Evolutionary conservation across 2,113 vertebrate species (phyloP).

Genomic region (Phainopepla nitens): DNA sequence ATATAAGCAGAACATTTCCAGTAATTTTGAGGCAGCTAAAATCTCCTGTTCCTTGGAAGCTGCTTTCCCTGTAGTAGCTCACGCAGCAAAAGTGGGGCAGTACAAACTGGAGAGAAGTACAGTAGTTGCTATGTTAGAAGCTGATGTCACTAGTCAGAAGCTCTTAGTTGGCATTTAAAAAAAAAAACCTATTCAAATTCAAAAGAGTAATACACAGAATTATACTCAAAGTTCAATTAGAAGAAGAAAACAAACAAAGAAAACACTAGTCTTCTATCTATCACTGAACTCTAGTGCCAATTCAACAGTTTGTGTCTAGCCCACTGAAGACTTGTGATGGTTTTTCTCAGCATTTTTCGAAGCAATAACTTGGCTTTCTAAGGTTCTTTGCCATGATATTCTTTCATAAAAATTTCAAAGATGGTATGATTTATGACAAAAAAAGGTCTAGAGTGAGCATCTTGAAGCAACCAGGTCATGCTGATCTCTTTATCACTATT

Average conservation of each 20-base stretch:
- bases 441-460: neutral
- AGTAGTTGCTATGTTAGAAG: neutral
- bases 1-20: conserved; percentile 42
- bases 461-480: neutral
- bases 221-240: neutral
- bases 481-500: neutral
- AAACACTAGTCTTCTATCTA: neutral
- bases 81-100: neutral
- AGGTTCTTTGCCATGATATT: neutral
- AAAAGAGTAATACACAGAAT: neutral
- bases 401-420: neutral
- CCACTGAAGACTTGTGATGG: neutral
- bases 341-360: neutral
- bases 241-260: neutral
- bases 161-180: neutral
- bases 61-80: neutral
- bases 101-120: neutral
- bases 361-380: neutral
- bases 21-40: conserved; percentile 49
- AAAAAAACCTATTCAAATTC: neutral
- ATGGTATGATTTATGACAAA: neutral
- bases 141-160: neutral
- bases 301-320: neutral
- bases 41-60: conserved; percentile 16
- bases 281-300: neutral